These are phyloP conservation scores for Synanceia verrucosa DNA, from an alignment of 2,797 vertebrate species.

Conservation along the genomic window DNA sequence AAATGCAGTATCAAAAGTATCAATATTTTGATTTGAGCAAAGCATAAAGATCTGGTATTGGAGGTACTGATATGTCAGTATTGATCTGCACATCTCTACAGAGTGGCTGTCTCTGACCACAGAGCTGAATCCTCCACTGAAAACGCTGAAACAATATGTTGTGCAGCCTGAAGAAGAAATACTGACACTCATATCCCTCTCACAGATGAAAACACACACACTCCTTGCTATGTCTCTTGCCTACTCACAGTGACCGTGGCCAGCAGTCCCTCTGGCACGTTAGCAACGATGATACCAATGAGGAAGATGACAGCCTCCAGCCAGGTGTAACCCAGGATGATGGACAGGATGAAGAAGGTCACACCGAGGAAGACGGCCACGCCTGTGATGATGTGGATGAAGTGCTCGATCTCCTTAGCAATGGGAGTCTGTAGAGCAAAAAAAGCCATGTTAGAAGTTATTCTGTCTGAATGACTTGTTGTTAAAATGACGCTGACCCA, in stretches of 20 bases:
- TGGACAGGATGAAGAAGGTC: slow-evolving; percentile 90
- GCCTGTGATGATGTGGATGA: slow-evolving; percentile 94
- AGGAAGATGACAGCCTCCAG: slow-evolving; percentile 95
- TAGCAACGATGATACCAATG: slow-evolving; percentile 95
- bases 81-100: too few species aligned
- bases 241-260: slow-evolving; percentile 92
- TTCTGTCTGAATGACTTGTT: neutral
- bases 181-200: neutral
- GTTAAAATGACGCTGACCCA: neutral
- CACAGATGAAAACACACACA: neutral
- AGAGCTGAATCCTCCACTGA: too few species aligned
- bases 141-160: neutral
- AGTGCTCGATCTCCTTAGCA: slow-evolving; percentile 93
- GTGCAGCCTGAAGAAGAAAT: neutral
- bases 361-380: slow-evolving; percentile 93
- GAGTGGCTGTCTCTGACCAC: too few species aligned
- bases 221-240: neutral
- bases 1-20: too few species aligned
- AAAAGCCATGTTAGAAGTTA: neutral
- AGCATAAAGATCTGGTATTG: too few species aligned
- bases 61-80: too few species aligned
- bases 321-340: slow-evolving; percentile 90
- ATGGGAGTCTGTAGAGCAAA: slow-evolving; percentile 84
- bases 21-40: too few species aligned
- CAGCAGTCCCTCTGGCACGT: slow-evolving; percentile 92